Evolutionary conservation across 2,888 invertebrate genomes (phyloP).

Genomic region (Mythimna loreyi): DNA sequence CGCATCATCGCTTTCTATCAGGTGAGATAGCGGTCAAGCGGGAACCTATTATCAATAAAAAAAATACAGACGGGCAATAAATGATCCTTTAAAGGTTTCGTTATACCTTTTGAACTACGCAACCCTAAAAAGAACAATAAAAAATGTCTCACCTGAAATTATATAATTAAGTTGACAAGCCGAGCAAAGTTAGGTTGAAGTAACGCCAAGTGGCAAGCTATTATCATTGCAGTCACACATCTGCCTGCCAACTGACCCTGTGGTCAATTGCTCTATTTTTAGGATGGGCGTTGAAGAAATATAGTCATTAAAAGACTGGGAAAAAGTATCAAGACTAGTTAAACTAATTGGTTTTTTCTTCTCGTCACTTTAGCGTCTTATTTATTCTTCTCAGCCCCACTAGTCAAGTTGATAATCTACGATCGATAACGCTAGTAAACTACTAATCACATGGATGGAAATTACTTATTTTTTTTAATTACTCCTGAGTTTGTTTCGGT

Average conservation of each 20-base stretch:
- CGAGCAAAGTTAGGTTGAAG: conserved; percentile 36
- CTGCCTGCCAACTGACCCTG: conserved; percentile 31
- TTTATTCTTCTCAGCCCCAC: background rate
- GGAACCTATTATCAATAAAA: too few relatives aligned
- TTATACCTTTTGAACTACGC: too few relatives aligned
- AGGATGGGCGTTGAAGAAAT: conserved; percentile 10
- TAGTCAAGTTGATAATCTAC: too few relatives aligned
- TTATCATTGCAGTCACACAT: conserved; percentile 53
- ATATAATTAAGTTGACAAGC: conserved; percentile 54
- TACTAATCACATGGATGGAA: too few relatives aligned
- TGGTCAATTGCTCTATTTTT: conserved; percentile 37
- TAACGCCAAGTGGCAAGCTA: conserved; percentile 31
- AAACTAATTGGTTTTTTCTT: background rate
- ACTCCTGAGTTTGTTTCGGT: too few relatives aligned
- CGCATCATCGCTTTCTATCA: too few relatives aligned
- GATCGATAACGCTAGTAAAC: too few relatives aligned
- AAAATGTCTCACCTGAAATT: conserved; percentile 49
- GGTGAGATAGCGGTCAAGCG: too few relatives aligned
- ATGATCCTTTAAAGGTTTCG: too few relatives aligned
- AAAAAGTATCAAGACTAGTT: background rate
- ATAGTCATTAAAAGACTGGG: conserved; percentile 1
- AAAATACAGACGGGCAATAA: too few relatives aligned
- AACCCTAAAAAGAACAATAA: too few relatives aligned
- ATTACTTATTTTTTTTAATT: too few relatives aligned
- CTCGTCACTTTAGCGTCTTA: background rate